phyloP scores from a whole-genome alignment of 1,140 invertebrate species.

The Heterodera carotae region DNA sequence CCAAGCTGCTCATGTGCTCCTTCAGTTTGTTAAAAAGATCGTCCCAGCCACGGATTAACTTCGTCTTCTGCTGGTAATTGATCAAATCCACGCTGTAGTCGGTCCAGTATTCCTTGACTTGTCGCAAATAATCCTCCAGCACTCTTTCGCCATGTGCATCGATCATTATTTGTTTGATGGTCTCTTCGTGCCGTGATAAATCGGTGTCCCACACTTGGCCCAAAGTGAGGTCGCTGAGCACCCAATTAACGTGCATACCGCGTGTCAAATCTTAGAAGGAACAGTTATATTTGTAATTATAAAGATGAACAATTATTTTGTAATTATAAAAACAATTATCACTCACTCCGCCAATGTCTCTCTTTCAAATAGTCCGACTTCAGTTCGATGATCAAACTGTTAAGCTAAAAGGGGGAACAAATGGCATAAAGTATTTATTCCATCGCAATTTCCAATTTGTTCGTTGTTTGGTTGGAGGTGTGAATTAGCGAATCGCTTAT shows the following conservation, averaged over 20 bases:
- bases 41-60: constrained; percentile 97
- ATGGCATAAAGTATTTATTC: constrained; percentile 81
- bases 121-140: constrained; percentile 96
- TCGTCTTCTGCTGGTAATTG: constrained; percentile 98
- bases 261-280: constrained; percentile 87
- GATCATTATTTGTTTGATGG: constrained; percentile 92
- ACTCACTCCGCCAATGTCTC: constrained; percentile 91
- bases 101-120: constrained; percentile 96
- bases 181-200: constrained; percentile 84
- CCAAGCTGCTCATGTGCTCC: constrained; percentile 84
- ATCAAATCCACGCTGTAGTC: constrained; percentile 94
- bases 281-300: constrained; percentile 98
- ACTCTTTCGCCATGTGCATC: constrained; percentile 99
- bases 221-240: constrained; percentile 88
- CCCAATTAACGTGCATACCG: constrained; percentile 90
- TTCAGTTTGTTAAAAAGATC: constrained; percentile 96
- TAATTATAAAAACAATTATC: too few species aligned
- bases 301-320: constrained; percentile 73
- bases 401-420: constrained; percentile 73
- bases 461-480: constrained; percentile 52
- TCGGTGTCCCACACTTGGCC: constrained; percentile 99
- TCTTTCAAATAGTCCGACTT: constrained; percentile 99
- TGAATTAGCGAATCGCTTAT: constrained; percentile 76
- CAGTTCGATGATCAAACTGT: constrained; percentile 93
- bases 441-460: constrained; percentile 84